Base-by-base conservation (phyloP, 2,113 vertebrate genomes). In the Dromas ardeola region DNA sequence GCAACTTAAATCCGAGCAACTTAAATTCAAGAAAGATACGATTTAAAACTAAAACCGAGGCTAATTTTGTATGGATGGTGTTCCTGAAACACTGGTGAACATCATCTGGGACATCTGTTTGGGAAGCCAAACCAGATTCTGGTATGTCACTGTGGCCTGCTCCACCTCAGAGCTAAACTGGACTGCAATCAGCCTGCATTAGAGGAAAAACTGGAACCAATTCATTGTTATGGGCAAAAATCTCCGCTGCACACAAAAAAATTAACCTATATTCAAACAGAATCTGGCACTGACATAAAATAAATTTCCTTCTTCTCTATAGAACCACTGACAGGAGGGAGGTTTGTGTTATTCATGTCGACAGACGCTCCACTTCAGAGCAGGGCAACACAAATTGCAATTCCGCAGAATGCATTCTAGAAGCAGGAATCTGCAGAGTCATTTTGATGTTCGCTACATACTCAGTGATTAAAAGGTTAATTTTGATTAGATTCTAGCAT, bases 391-490 rank as follows among this genome's bases (percentile, higher is more conserved):
- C 42, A 50, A 90, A 47, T 15, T 27, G 30, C 38, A 67, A 2
- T 43, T 56, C 30, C 56, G 63, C 69, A 69, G 61, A 47, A 50
- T 4, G 1, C 52, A 52, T 66, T 88, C 55, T 42, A 21, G 65
- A 56, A 90, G 40, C 25, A 67, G 70, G 53, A 78, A 79, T 69
- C 45, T 78, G 38, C 21, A 81, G 55, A 73, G 79, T 58, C 0
- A 15, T 56, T 91, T 72, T 69, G 25, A 77, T 11, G 6, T 47
- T 79, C 0, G 0, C 40, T 61, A 32, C 13, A 1, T 45, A 53
- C n/a, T 66, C 36, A 86, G 34, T 9, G 29, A 25, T 66, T 77
- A 53, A 76, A 84, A 87, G 11, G 36, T 79, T 66, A 56, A 52
- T 82, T 92, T 73, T 69, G 0, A 9, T 81, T 72, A 65, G 26